phyloP scores from a whole-genome alignment of 2,888 invertebrate species.

The Poecilobothrus nobilitatus region DNA sequence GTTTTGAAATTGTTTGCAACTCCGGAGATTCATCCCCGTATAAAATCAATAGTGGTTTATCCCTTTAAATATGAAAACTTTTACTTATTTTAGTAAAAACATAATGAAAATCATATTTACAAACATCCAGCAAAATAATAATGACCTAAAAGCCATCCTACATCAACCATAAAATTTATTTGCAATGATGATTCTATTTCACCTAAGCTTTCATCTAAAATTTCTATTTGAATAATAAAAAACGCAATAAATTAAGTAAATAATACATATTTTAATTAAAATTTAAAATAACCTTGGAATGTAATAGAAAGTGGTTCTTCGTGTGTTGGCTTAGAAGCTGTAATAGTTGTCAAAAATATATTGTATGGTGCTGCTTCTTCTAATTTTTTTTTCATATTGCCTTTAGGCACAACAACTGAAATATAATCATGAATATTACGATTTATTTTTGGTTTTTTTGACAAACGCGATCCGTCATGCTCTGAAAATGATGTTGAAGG shows the following conservation, averaged over 20 bases:
- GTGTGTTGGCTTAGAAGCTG: slow-evolving; percentile 55
- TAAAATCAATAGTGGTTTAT: slow-evolving; percentile 62
- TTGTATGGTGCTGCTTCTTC: slow-evolving; percentile 61
- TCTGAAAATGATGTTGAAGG: slow-evolving; percentile 19
- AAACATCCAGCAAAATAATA: slow-evolving; percentile 68
- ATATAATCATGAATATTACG: slow-evolving; percentile 44
- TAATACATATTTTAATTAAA: neutral
- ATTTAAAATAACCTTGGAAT: slow-evolving; percentile 50
- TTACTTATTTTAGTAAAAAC: slow-evolving; percentile 8
- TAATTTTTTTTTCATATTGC: slow-evolving; percentile 58
- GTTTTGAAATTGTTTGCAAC: slow-evolving; percentile 48
- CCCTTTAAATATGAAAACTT: slow-evolving; percentile 41
- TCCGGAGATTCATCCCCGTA: slow-evolving; percentile 66
- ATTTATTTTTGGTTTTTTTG: slow-evolving; percentile 37
- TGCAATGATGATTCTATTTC: slow-evolving; percentile 67
- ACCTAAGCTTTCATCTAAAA: slow-evolving; percentile 70
- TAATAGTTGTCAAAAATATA: slow-evolving; percentile 66
- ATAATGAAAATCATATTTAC: slow-evolving; percentile 39
- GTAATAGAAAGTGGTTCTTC: slow-evolving; percentile 58
- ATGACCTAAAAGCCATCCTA: slow-evolving; percentile 80
- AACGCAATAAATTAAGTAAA: neutral
- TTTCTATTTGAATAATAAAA: slow-evolving; percentile 50
- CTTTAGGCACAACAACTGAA: slow-evolving; percentile 50
- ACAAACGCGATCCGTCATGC: slow-evolving; percentile 29
- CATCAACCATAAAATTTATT: slow-evolving; percentile 88